These are phyloP conservation scores for Callinectes sapidus DNA, from an alignment of 2,888 invertebrate genomes.

Conservation along the genomic window DNA sequence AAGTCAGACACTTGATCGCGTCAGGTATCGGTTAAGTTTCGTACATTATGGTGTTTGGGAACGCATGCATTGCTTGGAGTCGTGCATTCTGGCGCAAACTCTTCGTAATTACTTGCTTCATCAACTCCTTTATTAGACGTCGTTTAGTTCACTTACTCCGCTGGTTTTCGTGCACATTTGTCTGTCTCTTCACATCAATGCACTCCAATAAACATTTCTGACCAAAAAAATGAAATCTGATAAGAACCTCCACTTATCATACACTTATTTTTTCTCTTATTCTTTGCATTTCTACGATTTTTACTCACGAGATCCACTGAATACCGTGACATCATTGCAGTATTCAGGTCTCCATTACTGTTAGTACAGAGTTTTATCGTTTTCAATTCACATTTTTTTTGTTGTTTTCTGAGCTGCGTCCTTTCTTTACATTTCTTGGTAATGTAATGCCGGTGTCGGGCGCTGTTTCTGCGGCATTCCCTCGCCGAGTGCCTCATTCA, in stretches of 20 bases:
- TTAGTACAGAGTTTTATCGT: background rate
- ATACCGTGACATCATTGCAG: too few relatives aligned
- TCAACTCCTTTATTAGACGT: background rate
- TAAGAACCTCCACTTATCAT: too few relatives aligned
- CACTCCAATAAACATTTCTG: background rate
- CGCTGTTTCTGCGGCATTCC: background rate
- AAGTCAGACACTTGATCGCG: background rate
- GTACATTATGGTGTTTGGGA: background rate
- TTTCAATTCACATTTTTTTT: background rate
- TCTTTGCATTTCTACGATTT: too few relatives aligned
- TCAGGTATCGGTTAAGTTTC: background rate
- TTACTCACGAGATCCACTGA: too few relatives aligned
- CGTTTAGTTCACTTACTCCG: background rate
- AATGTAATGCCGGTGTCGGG: background rate
- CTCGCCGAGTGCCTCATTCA: background rate
- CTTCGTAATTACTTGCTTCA: background rate
- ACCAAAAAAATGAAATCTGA: background rate
- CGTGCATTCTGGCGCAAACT: background rate
- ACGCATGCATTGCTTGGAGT: background rate
- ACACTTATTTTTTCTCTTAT: too few relatives aligned
- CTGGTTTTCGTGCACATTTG: background rate
- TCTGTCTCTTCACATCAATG: background rate
- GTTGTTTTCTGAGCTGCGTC: background rate
- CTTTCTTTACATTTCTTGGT: background rate
- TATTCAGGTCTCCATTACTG: background rate